A percentile compares a stretch with the other conserved stretches of the same genome.
These are phyloP conservation scores for Distichodus sexfasciatus DNA, from an alignment of 2,797 vertebrate genomes.

Conservation along the genomic window DNA sequence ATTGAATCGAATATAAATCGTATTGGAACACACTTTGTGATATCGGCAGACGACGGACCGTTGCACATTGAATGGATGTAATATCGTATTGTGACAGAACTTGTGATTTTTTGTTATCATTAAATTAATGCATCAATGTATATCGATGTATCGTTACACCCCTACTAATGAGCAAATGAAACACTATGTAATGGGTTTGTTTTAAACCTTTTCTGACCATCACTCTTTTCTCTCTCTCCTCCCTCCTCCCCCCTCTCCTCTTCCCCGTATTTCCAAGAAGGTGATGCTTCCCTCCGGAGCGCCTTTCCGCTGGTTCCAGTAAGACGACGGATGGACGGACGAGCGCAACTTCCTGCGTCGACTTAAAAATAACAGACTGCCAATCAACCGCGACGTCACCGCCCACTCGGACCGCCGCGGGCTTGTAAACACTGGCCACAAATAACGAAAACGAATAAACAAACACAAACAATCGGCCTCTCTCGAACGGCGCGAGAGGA, in stretches of 20 bases:
- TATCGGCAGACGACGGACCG: too few relatives aligned
- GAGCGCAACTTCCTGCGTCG: too few relatives aligned
- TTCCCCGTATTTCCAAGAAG: conserved; percentile 78
- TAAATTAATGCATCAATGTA: too few relatives aligned
- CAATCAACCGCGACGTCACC: conserved; percentile 82
- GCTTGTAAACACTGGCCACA: conserved; percentile 75
- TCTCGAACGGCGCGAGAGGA: conserved; percentile 29
- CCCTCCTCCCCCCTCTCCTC: conserved; percentile 33
- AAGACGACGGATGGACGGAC: conserved; percentile 62
- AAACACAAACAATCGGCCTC: conserved; percentile 36
- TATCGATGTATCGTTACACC: too few relatives aligned
- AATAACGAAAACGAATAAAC: conserved; percentile 49
- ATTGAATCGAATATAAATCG: too few relatives aligned
- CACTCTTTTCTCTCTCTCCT: conserved; percentile 15
- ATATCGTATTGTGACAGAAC: too few relatives aligned
- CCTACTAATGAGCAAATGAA: too few relatives aligned
- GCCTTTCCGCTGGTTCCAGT: conserved; percentile 88
- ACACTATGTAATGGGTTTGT: too few relatives aligned
- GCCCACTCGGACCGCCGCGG: conserved; percentile 79
- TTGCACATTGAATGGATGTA: too few relatives aligned
- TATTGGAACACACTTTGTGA: too few relatives aligned
- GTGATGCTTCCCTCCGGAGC: conserved; percentile 88
- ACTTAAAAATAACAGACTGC: conserved; percentile 78
- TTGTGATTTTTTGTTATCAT: too few relatives aligned
- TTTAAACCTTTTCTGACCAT: too few relatives aligned